Evolutionary conservation across 2,888 invertebrate genomes (phyloP).

Genomic region (Andrena dorsata): DNA sequence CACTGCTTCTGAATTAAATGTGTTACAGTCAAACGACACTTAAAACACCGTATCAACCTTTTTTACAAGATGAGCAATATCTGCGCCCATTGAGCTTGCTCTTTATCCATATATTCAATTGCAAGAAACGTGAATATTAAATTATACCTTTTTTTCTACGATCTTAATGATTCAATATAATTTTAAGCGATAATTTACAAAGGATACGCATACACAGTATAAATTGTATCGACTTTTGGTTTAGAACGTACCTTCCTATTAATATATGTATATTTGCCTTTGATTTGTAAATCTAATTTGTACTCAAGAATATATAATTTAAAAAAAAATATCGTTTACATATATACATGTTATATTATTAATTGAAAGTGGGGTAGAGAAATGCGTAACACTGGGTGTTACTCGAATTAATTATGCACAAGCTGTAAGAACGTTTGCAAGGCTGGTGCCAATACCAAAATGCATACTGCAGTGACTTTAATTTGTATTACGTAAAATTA

Average conservation of each 20-base stretch:
- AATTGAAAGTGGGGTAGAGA: slow-evolving; percentile 8
- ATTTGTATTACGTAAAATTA: neutral
- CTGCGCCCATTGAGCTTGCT: slow-evolving; percentile 18
- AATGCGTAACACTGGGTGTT: slow-evolving; percentile 12
- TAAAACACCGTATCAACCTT: slow-evolving; percentile 11
- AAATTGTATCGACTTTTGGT: slow-evolving; percentile 36
- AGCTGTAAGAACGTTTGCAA: neutral
- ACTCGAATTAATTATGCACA: slow-evolving; percentile 25
- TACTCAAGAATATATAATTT: slow-evolving; percentile 51
- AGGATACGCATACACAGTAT: slow-evolving; percentile 30
- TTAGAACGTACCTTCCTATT: slow-evolving; percentile 47
- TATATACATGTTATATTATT: slow-evolving; percentile 17
- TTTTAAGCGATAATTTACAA: slow-evolving; percentile 50
- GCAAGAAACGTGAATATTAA: slow-evolving; percentile 34
- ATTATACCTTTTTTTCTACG: slow-evolving; percentile 39
- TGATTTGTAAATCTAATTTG: slow-evolving; percentile 58
- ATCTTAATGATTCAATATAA: slow-evolving; percentile 48
- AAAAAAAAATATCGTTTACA: slow-evolving; percentile 39
- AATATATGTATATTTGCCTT: slow-evolving; percentile 57
- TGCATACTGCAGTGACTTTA: too few species aligned
- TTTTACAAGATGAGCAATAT: neutral
- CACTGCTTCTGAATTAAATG: slow-evolving; percentile 71
- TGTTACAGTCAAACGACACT: slow-evolving; percentile 55
- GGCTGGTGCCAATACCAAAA: slow-evolving; percentile 31
- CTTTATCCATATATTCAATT: slow-evolving; percentile 17